Evolutionary conservation across 2,113 vertebrate genomes (phyloP).

Genomic region (Ondatra zibethicus): DNA sequence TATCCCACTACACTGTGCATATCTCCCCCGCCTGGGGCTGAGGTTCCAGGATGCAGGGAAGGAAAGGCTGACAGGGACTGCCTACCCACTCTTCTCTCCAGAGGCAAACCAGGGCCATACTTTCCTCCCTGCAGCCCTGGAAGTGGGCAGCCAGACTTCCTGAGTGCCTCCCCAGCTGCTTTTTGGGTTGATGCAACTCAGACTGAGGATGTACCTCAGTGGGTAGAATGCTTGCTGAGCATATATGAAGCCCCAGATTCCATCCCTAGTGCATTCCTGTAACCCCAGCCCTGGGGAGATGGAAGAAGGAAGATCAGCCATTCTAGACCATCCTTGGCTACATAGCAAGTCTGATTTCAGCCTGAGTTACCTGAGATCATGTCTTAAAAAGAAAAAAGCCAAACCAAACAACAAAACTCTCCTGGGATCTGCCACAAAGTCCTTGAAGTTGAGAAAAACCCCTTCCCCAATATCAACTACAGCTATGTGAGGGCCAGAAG

Average conservation of each 20-base stretch:
- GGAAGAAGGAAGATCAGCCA: not conserved
- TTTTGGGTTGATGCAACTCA: not conserved
- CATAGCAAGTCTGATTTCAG: not conserved
- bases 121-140: not conserved
- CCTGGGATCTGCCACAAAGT: not conserved
- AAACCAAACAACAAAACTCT: not conserved
- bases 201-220: not conserved
- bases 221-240: not conserved
- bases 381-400: not conserved
- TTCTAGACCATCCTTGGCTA: not conserved
- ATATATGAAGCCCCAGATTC: not conserved
- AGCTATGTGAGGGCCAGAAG: not conserved
- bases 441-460: not conserved
- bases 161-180: not conserved
- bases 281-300: not conserved
- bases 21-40: no score
- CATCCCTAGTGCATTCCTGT: not conserved
- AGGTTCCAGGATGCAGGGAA: not conserved
- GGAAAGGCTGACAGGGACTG: not conserved
- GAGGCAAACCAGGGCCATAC: no score
- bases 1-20: not conserved
- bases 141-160: not conserved
- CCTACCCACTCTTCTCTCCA: not conserved
- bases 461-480: not conserved
- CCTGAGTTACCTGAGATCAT: not conserved